Evolutionary conservation across 2,888 invertebrate species (phyloP), one percentile per base, ranked within the genome.

Genomic region (Brachyptera putata): DNA sequence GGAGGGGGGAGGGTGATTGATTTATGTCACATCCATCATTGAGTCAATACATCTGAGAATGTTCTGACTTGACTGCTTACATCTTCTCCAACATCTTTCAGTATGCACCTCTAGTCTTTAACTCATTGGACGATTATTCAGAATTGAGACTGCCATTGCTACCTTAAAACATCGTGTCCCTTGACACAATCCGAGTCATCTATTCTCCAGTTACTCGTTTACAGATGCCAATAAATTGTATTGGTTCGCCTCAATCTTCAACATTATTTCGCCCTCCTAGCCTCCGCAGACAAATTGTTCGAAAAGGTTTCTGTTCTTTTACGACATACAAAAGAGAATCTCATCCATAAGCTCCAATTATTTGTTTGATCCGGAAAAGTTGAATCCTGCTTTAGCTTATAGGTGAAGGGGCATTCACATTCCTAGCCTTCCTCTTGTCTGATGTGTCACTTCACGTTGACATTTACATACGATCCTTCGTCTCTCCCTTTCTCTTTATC

Each of bases 41-140:
- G 37, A 57, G 59, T 63, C 61, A 65, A 65, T 65, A 62, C 62
- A 65, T 65, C 63, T 7, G n/a, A n/a, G n/a, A n/a, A n/a, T n/a
- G n/a, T n/a, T n/a, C n/a, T n/a, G n/a, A n/a, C n/a, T n/a, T n/a
- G n/a, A n/a, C n/a, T n/a, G n/a, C n/a, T n/a, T n/a, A n/a, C n/a
- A n/a, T n/a, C n/a, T n/a, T n/a, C n/a, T n/a, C n/a, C n/a, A n/a
- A n/a, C 39, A 14, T 16, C 39, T 37, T 37, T 16, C 7, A 34
- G 16, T 5, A 13, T 16, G 13, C 39, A 16, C 7, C 13, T 37
- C 39, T 11, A 13, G 13, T 9, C 11, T 34, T 34, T 34, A 9
- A 3, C 39, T 37, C 16, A 37, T 37, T 37, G 14, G 14, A 16
- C 16, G 16, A 14, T 16, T 37, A 37, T 37, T 37, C 39, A 37